Percentiles rank a stretch among this genome's conserved stretches.
Conservation (phyloP, 2,797 vertebrate species). For the Gadopsis bispinosus region DNA sequence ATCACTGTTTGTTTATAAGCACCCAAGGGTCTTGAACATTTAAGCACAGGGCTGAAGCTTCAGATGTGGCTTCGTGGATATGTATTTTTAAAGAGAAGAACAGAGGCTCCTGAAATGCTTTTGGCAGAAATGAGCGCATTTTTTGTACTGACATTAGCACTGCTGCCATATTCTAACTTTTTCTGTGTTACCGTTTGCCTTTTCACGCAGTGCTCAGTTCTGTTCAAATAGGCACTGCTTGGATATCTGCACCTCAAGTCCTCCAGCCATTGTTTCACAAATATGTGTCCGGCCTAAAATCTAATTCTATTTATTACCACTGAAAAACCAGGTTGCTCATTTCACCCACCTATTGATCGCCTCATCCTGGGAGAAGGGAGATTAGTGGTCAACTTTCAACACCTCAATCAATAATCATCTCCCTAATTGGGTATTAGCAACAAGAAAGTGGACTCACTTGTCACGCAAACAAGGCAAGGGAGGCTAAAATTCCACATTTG, state of each 20-base stretch:
- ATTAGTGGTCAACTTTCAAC: constrained; percentile 84
- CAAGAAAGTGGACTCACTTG: constrained; percentile 78
- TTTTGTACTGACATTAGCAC: constrained; percentile 13
- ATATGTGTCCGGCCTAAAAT: constrained; percentile 70
- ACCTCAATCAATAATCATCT: constrained; percentile 86
- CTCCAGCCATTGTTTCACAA: constrained; percentile 43
- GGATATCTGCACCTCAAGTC: constrained; percentile 24
- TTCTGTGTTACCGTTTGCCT: background rate
- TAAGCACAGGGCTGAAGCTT: constrained; percentile 56
- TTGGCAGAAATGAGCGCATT: constrained; percentile 5
- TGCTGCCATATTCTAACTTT: background rate
- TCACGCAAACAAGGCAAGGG: constrained; percentile 75
- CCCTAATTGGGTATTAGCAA: constrained; percentile 85
- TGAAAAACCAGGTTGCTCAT: constrained; percentile 76
- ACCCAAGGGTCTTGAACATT: constrained; percentile 64
- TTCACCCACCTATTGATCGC: constrained; percentile 77
- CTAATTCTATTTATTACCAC: constrained; percentile 72
- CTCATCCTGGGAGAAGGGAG: constrained; percentile 76
- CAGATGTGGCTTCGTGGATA: constrained; percentile 43
- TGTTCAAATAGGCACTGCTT: constrained; percentile 15
- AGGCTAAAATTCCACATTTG: constrained; percentile 51
- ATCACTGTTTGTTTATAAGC: constrained; percentile 76
- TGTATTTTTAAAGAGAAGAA: constrained; percentile 30
- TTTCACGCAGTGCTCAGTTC: constrained; percentile 6
- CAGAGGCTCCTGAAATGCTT: constrained; percentile 25